These are phyloP conservation scores for Sebastes hopkinsi DNA, from an alignment of 2,797 vertebrate genomes.

Conservation along the genomic window DNA sequence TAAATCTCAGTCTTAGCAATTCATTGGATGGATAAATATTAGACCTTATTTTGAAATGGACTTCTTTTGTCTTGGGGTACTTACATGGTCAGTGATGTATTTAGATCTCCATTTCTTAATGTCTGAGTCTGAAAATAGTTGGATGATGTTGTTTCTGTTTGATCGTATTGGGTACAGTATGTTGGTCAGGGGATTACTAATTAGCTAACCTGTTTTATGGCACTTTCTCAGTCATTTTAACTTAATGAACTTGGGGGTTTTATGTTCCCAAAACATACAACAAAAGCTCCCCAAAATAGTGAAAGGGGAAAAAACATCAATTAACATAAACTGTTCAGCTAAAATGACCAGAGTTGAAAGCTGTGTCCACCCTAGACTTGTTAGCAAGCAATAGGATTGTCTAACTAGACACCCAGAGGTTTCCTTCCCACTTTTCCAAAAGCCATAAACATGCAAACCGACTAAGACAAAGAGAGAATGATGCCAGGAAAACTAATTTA, in stretches of 20 bases:
- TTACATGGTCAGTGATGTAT: too few species aligned
- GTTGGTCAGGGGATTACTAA: not conserved
- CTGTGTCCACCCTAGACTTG: too few species aligned
- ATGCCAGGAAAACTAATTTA: constrained; percentile 33
- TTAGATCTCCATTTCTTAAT: too few species aligned
- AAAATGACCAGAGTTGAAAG: too few species aligned
- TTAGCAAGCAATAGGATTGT: not conserved
- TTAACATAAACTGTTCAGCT: not conserved
- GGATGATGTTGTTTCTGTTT: too few species aligned
- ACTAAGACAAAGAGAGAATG: not conserved
- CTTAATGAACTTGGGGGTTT: not conserved
- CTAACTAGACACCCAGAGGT: not conserved
- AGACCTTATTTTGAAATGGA: too few species aligned
- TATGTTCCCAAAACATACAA: not conserved
- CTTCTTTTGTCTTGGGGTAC: too few species aligned
- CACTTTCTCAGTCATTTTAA: not conserved
- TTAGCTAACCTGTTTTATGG: not conserved
- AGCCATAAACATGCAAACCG: constrained; percentile 3
- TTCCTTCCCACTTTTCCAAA: not conserved
- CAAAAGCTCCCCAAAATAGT: not conserved
- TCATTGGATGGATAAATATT: too few species aligned
- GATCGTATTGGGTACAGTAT: too few species aligned
- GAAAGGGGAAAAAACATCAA: accelerated
- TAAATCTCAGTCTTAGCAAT: too few species aligned
- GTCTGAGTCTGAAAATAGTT: too few species aligned